Evolutionary conservation across 2,113 vertebrate genomes (phyloP).

Genomic region (Tachysurus vachellii): DNA sequence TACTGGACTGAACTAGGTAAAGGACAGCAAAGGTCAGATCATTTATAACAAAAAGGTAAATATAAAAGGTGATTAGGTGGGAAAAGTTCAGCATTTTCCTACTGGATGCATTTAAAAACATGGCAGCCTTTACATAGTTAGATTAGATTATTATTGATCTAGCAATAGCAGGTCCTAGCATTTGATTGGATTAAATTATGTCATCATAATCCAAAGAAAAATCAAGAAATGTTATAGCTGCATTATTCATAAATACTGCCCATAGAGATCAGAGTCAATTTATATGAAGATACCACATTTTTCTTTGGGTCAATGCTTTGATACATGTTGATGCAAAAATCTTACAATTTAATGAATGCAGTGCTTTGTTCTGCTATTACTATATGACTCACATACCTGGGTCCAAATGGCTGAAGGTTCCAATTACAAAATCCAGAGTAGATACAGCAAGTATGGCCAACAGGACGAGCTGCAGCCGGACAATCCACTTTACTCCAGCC

Average conservation of each 20-base stretch:
- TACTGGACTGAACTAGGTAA: slow-evolving; percentile 53
- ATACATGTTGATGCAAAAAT: background rate
- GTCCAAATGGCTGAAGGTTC: slow-evolving; percentile 91
- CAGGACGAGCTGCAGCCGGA: slow-evolving; percentile 90
- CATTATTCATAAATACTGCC: background rate
- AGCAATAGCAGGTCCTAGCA: background rate
- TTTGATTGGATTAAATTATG: background rate
- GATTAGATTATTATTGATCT: background rate
- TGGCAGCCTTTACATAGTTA: background rate
- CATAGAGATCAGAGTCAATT: background rate
- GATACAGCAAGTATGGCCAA: slow-evolving; percentile 87
- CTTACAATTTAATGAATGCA: too few relatives aligned
- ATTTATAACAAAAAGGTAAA: background rate
- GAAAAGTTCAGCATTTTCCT: background rate
- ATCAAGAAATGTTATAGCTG: background rate
- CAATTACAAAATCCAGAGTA: slow-evolving; percentile 91
- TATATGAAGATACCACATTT: background rate
- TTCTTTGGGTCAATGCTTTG: background rate
- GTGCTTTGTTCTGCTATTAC: background rate
- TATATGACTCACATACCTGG: slow-evolving; percentile 74
- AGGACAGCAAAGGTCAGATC: background rate
- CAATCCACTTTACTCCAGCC: slow-evolving; percentile 95
- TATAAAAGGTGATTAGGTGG: background rate
- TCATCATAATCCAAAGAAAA: background rate
- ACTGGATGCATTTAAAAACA: background rate